Base-by-base conservation (phyloP, 2,797 vertebrate species). In the Bradypodion pumilum region DNA sequence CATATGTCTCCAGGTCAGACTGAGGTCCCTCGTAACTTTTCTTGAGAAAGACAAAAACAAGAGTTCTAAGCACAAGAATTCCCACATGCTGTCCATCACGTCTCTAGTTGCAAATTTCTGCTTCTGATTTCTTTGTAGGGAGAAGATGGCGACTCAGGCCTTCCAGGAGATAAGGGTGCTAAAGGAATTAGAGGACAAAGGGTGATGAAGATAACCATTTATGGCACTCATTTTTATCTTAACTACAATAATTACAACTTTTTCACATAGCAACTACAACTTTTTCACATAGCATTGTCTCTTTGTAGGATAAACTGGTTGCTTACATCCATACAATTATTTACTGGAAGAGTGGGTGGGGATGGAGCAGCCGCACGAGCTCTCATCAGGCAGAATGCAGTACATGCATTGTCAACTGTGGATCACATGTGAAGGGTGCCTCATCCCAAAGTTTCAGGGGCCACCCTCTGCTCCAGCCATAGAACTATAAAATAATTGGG, bases 181-280 rank as follows among this genome's bases (percentile, higher is more conserved):
- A 97, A 97, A 95, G 98, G 98, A 88, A 89, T 93, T 93, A 92
- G 16, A 25, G 98, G 98, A 32, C 94, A 95, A 90, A 93, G 92
- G 93, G 98, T 98, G 93, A 96, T 96, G 21, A 70, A 25, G 21
- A 70, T 70, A 23, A 69, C 9, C 21, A 25, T 10, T 42, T 1
- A 42, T 70, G 37, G 5, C 40, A 40, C 27, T 70, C 21, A 70
- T 5, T 25, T 40, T 70, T 42, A 19, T 70, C 23, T 70, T 35
- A 25, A 42, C 37, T 27, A 70, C 37, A 42, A 70, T n/a, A n/a
- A n/a, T n/a, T n/a, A n/a, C n/a, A n/a, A n/a, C n/a, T 37, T 59
- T 62, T 73, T 40, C 25, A 62, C 52, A 60, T 60, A n/a, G 7
- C 29, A 25, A n/a, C n/a, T n/a, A n/a, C n/a, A n/a, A n/a, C n/a